phyloP scores from a whole-genome alignment of 2,113 vertebrate species.

The Nibea coibor region DNA sequence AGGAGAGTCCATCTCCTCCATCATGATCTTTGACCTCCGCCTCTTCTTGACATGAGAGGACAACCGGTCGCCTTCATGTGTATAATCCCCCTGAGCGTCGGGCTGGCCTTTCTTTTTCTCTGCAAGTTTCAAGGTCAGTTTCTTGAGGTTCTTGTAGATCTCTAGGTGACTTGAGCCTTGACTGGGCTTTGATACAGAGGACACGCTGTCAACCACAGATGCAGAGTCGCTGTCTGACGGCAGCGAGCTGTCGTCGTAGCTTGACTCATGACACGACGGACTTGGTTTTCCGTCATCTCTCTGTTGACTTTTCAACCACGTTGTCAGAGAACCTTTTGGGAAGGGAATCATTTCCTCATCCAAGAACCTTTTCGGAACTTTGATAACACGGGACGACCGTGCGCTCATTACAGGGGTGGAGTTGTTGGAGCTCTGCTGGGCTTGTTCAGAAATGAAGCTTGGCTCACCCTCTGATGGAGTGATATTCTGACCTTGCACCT shows the following conservation, averaged over 20 bases:
- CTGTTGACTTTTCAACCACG: conserved; percentile 66
- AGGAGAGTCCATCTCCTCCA: conserved; percentile 83
- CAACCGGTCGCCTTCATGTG: neutral
- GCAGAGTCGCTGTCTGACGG: conserved; percentile 13
- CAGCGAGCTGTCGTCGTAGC: conserved; percentile 15
- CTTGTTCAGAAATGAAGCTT: conserved; percentile 29
- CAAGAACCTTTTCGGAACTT: conserved; percentile 90
- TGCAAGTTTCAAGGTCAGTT: conserved; percentile 78
- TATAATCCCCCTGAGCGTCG: conserved; percentile 21
- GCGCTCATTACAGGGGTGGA: conserved; percentile 82
- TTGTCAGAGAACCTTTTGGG: conserved; percentile 67
- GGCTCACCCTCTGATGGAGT: conserved; percentile 9
- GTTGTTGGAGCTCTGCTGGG: conserved; percentile 60
- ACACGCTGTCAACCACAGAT: conserved; percentile 15
- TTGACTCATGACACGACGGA: conserved; percentile 36
- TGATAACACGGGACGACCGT: conserved; percentile 90
- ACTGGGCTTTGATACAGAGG: conserved; percentile 68
- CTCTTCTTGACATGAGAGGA: conserved; percentile 62
- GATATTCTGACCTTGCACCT: conserved; percentile 23
- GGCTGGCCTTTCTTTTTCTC: conserved; percentile 72
- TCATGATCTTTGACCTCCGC: conserved; percentile 78
- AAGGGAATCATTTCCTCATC: conserved; percentile 84
- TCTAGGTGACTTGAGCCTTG: conserved; percentile 85
- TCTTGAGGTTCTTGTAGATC: conserved; percentile 89
- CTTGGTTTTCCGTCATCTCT: conserved; percentile 53